Conservation (phyloP, 64 coral and sea anemone genomes). For the Porites australiensis region DNA sequence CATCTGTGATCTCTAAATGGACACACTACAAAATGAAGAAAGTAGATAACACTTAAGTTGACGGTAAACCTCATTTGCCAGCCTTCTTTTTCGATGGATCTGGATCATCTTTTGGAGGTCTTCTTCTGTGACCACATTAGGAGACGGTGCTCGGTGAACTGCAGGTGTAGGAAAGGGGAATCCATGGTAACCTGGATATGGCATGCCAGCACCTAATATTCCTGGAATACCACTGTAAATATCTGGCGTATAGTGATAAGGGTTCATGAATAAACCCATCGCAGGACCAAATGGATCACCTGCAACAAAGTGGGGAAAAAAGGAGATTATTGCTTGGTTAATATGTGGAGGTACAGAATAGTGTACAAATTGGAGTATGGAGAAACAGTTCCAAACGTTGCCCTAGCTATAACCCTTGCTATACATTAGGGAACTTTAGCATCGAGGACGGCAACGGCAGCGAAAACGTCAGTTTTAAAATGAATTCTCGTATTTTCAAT, state of each 20-base stretch:
- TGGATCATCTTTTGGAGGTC: conserved; percentile 93
- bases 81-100: conserved; percentile 82
- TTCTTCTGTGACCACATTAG: conserved; percentile 74
- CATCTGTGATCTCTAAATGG: no score
- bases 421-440: no score
- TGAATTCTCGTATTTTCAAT: no score
- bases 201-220: conserved; percentile 68
- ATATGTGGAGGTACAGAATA: no score
- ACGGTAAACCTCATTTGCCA: conserved; percentile 76
- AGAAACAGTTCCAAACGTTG: no score
- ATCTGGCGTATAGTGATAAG: conserved; percentile 15
- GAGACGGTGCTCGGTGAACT: conserved; percentile 38
- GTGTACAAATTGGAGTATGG: no score
- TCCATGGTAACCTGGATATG: conserved; percentile 72
- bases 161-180: conserved; percentile 68
- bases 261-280: conserved; percentile 30
- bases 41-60: background rate
- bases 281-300: conserved; percentile 1
- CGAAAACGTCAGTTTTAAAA: no score
- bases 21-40: no score
- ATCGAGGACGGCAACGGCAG: no score
- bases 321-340: no score
- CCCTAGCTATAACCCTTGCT: no score
- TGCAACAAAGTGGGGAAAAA: background rate
- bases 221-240: conserved; percentile 16